These are phyloP conservation scores for Caloenas nicobarica DNA, from an alignment of 2,113 vertebrate species.

Conservation along the genomic window DNA sequence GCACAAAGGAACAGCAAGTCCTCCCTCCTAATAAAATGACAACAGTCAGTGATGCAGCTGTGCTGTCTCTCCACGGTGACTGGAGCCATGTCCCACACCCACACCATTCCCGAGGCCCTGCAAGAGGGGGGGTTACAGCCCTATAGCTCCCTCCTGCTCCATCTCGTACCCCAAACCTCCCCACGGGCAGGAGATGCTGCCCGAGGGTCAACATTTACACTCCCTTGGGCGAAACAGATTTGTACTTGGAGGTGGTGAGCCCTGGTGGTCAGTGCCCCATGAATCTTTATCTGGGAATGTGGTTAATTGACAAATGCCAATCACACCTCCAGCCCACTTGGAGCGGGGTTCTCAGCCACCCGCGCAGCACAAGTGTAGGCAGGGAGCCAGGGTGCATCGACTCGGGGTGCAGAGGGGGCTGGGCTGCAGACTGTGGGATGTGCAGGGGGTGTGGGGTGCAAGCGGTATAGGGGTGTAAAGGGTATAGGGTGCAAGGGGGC, in stretches of 20 bases:
- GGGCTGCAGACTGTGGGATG: no score
- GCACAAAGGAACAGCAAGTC: slow-evolving; percentile 42
- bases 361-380: no score
- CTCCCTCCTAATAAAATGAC: slow-evolving; percentile 6
- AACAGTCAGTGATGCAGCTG: not conserved
- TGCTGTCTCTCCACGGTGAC: not conserved
- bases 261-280: not conserved
- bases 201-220: not conserved
- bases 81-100: not conserved
- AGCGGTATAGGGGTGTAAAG: no score
- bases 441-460: not conserved
- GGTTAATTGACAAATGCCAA: not conserved
- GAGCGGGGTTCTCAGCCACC: not conserved
- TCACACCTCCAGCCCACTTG: not conserved
- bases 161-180: not conserved
- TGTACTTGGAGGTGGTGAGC: not conserved
- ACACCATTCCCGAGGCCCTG: not conserved
- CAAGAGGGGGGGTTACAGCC: not conserved
- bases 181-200: rapidly evolving
- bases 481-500: no score
- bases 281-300: not conserved
- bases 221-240: not conserved
- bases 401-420: no score
- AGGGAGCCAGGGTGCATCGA: not conserved
- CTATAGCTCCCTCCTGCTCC: not conserved